Percentiles rank a stretch among this genome's conserved stretches.
These are phyloP conservation scores for Chaetoderma sp. DNA, from an alignment of 2,888 invertebrate genomes.

Conservation along the genomic window DNA sequence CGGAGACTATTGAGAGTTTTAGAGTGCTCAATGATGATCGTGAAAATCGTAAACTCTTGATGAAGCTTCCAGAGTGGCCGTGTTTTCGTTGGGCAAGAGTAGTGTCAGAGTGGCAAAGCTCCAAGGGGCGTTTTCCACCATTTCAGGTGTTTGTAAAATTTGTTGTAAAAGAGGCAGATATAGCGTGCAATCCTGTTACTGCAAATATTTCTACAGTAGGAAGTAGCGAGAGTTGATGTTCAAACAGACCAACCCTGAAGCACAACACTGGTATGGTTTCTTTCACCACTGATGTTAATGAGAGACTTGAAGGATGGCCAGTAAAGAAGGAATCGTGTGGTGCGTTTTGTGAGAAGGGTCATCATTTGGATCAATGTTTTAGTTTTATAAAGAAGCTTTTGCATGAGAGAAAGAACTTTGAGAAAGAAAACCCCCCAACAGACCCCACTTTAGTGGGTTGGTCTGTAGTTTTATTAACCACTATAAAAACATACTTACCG, in stretches of 20 bases:
- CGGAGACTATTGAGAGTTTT: conserved; percentile 14
- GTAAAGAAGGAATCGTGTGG: too few relatives aligned
- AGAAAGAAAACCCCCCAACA: too few relatives aligned
- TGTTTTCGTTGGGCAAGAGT: conserved; percentile 21
- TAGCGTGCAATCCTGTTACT: conserved; percentile 8
- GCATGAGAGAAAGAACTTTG: not conserved
- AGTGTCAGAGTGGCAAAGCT: conserved; percentile 3
- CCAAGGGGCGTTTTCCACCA: not conserved
- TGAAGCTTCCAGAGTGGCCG: conserved; percentile 27
- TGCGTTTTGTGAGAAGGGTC: too few relatives aligned
- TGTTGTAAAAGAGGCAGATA: conserved; percentile 8
- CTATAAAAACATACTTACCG: too few relatives aligned
- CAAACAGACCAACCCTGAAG: too few relatives aligned
- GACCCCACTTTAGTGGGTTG: too few relatives aligned
- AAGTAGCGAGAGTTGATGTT: too few relatives aligned
- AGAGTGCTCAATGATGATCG: conserved; percentile 21
- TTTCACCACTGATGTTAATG: too few relatives aligned
- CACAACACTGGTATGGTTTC: too few relatives aligned
- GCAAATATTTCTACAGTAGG: too few relatives aligned
- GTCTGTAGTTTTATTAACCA: too few relatives aligned
- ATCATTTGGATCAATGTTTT: not conserved
- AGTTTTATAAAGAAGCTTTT: not conserved
- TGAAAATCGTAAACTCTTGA: conserved; percentile 26
- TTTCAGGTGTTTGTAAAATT: conserved; percentile 6
- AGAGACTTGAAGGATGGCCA: too few relatives aligned